Base-by-base conservation (phyloP, 2,888 invertebrate species). In the Teinopalpus imperialis region DNA sequence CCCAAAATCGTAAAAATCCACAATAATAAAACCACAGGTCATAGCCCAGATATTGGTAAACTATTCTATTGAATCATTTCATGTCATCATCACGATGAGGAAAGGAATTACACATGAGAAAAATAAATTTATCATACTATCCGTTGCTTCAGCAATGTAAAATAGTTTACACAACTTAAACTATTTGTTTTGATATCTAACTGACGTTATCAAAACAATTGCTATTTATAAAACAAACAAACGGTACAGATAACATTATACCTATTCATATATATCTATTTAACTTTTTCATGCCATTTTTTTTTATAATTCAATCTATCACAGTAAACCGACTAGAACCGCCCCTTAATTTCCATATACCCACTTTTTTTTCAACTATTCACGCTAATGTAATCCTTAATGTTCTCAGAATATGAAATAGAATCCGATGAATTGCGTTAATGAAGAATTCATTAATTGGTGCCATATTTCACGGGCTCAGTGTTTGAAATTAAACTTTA, bases 321-420 rank as follows among this genome's bases (percentile, higher is more conserved):
- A 58, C 47, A 9, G 18, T 34, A 31, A 63, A 61, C 57, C 53
- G 54, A 57, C 57, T 64, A 57, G 58, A 56, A 53, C 62, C 66
- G 57, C 63, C 66, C 64, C 63, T 54, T 55, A 42, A 54, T 59
- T 59, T 53, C 52, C 63, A 66, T 66, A 61, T 43, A 12, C 23
- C 40, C 48, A 57, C 56, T 53, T 50, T 49, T 51, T 51, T 50
- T 31, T 16, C 6, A 5, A 4, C 2, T 6, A 5, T n/a, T 20
- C 45, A 45, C n/a, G 18, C 20, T 6, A 61, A 54, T 52, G 12
- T 40, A 10, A 43, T 43, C 36, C 51, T 36, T 59, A 52, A 35
- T 2, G 0, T 5, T 14, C 18, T 23, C 1, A 0, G 3, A 9
- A 43, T 45, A 59, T 16, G 45, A 26, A 44, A 21, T 9, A 52